Percentiles rank a stretch among this genome's conserved stretches.
Evolutionary conservation across 1,140 invertebrate genomes (phyloP).

Genomic region (Drosophila takahashii): DNA sequence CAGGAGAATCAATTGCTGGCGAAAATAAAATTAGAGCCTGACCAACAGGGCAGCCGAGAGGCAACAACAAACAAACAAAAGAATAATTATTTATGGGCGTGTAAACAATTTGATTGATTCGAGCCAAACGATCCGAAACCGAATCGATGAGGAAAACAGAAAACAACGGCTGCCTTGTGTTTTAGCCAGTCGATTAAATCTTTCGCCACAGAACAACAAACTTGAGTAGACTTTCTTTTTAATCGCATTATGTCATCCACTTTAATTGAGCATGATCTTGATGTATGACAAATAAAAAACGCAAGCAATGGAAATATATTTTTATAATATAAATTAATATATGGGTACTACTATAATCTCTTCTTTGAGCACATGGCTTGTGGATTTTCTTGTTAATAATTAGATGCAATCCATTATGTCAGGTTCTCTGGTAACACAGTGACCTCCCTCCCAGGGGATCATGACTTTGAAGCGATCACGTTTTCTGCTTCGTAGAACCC

Average conservation of each 20-base stretch:
- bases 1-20: slow-evolving; percentile 25
- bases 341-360: neutral
- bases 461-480: slow-evolving; percentile 32
- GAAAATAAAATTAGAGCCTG: slow-evolving; percentile 48
- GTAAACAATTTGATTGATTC: slow-evolving; percentile 64
- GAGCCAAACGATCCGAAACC: slow-evolving; percentile 33
- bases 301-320: neutral
- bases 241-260: slow-evolving; percentile 33
- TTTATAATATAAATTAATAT: neutral
- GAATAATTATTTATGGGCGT: slow-evolving; percentile 54
- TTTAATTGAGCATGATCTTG: neutral
- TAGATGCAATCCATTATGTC: slow-evolving; percentile 8
- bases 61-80: slow-evolving; percentile 52
- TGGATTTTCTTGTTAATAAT: slow-evolving; percentile 3
- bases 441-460: slow-evolving; percentile 24
- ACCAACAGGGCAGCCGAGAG: slow-evolving; percentile 1
- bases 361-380: slow-evolving; percentile 9
- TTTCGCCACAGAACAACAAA: neutral
- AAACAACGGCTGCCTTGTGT: slow-evolving; percentile 41
- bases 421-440: slow-evolving; percentile 1
- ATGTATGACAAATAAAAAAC: neutral
- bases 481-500: slow-evolving; percentile 35
- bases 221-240: slow-evolving; percentile 32
- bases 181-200: slow-evolving; percentile 34
- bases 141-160: slow-evolving; percentile 39